Evolutionary conservation across 2,797 vertebrate genomes (phyloP).

Genomic region (Sparus aurata): DNA sequence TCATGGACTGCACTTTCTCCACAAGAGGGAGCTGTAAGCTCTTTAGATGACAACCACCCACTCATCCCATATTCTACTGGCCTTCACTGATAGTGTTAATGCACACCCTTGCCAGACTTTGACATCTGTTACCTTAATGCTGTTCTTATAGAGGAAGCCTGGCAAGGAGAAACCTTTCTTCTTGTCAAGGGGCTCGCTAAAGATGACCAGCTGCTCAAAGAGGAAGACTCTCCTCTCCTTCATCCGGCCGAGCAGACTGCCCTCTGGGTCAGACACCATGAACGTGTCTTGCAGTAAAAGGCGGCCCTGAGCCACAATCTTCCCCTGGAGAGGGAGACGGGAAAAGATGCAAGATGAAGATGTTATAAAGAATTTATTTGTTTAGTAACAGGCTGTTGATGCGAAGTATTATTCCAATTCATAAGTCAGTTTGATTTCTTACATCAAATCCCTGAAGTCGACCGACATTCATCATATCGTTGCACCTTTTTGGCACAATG

Average conservation of each 20-base stretch:
- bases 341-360: neutral
- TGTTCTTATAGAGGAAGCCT: conserved; percentile 97
- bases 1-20: neutral
- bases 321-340: conserved; percentile 86
- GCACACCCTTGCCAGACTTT: neutral
- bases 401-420: neutral
- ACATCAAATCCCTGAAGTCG: conserved; percentile 99
- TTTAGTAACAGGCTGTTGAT: neutral
- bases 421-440: conserved; percentile 64
- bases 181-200: conserved; percentile 97
- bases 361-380: neutral
- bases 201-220: conserved; percentile 98
- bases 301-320: conserved; percentile 98
- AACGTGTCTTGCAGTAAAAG: conserved; percentile 97
- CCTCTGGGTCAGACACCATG: conserved; percentile 93
- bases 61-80: neutral
- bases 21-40: conserved; percentile 26
- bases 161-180: conserved; percentile 97
- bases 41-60: neutral
- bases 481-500: conserved; percentile 97
- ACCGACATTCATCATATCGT: conserved; percentile 99
- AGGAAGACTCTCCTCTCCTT: conserved; percentile 97
- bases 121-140: conserved; percentile 91
- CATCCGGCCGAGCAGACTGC: conserved; percentile 89
- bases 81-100: neutral